Base-by-base conservation (phyloP, 2,797 vertebrate species). In the Pipistrellus nathusii region DNA sequence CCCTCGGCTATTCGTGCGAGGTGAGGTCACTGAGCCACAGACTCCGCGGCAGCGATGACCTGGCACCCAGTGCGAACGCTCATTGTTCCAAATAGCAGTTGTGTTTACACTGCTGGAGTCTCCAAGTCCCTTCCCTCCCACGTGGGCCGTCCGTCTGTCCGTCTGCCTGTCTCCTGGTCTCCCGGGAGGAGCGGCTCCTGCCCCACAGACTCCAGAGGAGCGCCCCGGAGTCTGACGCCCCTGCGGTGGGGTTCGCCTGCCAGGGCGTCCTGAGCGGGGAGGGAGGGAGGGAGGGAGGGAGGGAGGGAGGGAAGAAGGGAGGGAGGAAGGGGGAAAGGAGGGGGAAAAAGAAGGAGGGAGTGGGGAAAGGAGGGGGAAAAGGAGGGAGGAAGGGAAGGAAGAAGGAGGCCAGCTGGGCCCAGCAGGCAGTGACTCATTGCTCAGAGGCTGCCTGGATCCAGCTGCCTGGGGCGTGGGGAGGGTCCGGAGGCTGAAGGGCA, bases 11-110 rank as follows among this genome's bases (percentile, higher is more conserved):
- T 62, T 75, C 23, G 59, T 57, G 80, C 86, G 76, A 46, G 10
- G n/a, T 94, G 91, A 97, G 80, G 87, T 95, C 86, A 95, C 82
- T 5, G 23, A 88, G 41, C 76, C 92, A 78, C 83, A 83, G 8
- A 72, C 90, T 72, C 80, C 73, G 81, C 85, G 64, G 23, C 57
- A 81, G 66, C 59, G 59, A 35, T 44, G 41, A 69, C 94, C 76
- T 91, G 73, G 82, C 27, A 4, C 76, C 76, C 3, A 18, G 81
- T 1, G 57, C 0, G 0, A 41, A 93, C 13, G 15, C 46, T 92
- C 83, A 85, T 78, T 78, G 80, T 80, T 48, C 46, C 46, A 48
- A 48, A 48, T 10, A 71, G 78, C 12, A 46, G 75, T n/a, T 85
- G 46, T 92, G 85, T 92, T 93, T 95, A 75, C 53, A 35, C 35